A percentile compares a stretch with the other conserved stretches of the same genome.
Conservation (phyloP, 2,888 invertebrate genomes). For the Crepidodera aurea region DNA sequence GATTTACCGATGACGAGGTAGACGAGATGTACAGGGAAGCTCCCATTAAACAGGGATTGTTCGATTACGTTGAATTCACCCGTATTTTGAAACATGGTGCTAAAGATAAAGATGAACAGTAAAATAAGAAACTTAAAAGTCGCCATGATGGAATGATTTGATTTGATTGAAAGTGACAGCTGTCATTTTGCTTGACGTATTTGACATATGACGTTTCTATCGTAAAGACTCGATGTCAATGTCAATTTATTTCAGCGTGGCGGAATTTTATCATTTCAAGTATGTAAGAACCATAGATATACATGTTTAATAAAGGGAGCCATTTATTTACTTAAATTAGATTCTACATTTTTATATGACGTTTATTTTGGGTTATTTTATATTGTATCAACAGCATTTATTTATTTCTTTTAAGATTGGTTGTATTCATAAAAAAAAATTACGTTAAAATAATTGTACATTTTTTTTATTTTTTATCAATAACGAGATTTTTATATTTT, state of each 20-base stretch:
- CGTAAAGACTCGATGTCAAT: neutral
- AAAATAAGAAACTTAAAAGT: conserved; percentile 41
- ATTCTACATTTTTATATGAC: neutral
- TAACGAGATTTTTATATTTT: too few relatives aligned
- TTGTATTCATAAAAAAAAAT: neutral
- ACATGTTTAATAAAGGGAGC: neutral
- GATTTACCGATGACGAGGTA: conserved; percentile 96
- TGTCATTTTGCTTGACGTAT: too few relatives aligned
- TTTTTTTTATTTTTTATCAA: too few relatives aligned
- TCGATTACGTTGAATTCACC: conserved; percentile 98
- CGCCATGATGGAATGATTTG: too few relatives aligned
- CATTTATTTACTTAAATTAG: neutral
- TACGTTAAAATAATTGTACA: too few relatives aligned
- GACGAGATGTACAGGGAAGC: conserved; percentile 99
- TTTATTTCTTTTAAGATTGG: neutral
- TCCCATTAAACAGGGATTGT: conserved; percentile 92
- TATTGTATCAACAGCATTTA: neutral
- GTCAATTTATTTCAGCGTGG: neutral
- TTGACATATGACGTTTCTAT: too few relatives aligned
- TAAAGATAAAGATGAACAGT: conserved; percentile 97
- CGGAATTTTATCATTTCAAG: neutral
- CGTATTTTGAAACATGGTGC: conserved; percentile 98
- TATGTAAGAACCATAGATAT: neutral
- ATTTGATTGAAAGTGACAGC: too few relatives aligned
- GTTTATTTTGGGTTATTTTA: neutral